Base-by-base conservation (phyloP, 2,113 vertebrate species). In the Urocynchramus pylzowi region DNA sequence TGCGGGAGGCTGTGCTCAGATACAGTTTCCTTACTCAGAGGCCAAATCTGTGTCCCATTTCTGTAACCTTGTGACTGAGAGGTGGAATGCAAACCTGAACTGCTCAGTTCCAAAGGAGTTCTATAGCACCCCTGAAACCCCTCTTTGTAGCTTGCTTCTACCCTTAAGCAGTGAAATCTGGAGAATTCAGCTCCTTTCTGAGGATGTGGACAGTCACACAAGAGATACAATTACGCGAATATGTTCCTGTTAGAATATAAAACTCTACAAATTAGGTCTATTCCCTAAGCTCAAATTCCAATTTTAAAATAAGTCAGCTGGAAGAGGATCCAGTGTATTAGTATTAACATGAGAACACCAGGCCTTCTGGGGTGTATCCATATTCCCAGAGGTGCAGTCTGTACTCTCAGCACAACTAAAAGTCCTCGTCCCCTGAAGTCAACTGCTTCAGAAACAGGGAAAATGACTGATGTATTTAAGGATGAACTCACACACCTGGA, bases 321-420 rank as follows among this genome's bases (percentile, higher is more conserved):
- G 56, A 94, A 75, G 39, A 56, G 75, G 27, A 86, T 41, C 59
- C 85, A 86, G 33, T 70, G 60, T 90, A 94, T 86, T 94, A 95
- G 95, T 94, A 93, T 70, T 77, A 83, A 96, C 85, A 81, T 86
- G 90, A 93, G 90, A 96, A 95, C 90, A 75, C 47, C 24, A 92
- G 56, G 20, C 85, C 64, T 77, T 89, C 63, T 74, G 39, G 35
- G 27, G 19, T 83, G 71, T 16, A 33, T 74, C 37, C 23, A 3
- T 71, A 90, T 88, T 96, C 95, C 92, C 93, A 94, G 64, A 71
- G 59, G 64, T 52, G 19, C 49, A 68, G 30, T 41, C 59, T 77
- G 57, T 79, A 50, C 47, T 89, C 69, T 61, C 0, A 0, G 64
- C 68, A 45, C 84, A 86, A 71, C 30, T 47, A 67, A 63, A 94